Base-by-base conservation (phyloP, 2,888 invertebrate species). In the Zeuzera pyrina region DNA sequence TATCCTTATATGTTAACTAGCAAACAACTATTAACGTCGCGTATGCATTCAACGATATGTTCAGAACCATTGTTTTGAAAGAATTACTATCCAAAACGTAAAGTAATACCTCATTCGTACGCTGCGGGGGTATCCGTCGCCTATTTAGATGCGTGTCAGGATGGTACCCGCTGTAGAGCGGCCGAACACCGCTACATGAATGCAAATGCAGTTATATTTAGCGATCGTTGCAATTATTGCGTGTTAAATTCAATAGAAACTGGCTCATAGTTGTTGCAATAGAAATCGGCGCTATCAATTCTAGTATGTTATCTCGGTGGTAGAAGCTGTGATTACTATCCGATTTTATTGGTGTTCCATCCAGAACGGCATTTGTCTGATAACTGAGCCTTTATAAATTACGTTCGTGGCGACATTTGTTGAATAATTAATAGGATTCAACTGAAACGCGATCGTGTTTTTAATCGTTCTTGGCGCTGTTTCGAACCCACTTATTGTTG, bases 71-170 rank as follows among this genome's bases (percentile, higher is more conserved):
- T 59, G 59, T 59, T 61, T 49, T 52, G 43, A 43, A 48, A 53
- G 54, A 54, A 59, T 59, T 41, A 62, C 54, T 48, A 59, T 49
- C 47, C 50, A 51, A 52, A 53, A 56, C 55, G 55, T 57, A 52
- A 52, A 70, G 64, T 68, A 71, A 66, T 64, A 51, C 46, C 57
- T 68, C 68, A 72, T 78, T 73, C 57, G 76, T 78, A 78, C 48
- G 72, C 76, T 45, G 54, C 47, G 46, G 52, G 55, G 60, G 61
- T 55, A 57, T 25, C 52, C 45, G 49, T 39, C 43, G 57, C 68
- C 69, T 63, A 72, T 78, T 78, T 56, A 62, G 69, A 78, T 79
- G 77, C 77, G 63, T 53, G 54, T 46, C 52, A 57, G 66, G 62
- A 58, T 48, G 15, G 23, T 45, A 45, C 52, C 47, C 52, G 56